Base-by-base conservation (phyloP, 2,888 invertebrate genomes). In the Ethmia dodecea region DNA sequence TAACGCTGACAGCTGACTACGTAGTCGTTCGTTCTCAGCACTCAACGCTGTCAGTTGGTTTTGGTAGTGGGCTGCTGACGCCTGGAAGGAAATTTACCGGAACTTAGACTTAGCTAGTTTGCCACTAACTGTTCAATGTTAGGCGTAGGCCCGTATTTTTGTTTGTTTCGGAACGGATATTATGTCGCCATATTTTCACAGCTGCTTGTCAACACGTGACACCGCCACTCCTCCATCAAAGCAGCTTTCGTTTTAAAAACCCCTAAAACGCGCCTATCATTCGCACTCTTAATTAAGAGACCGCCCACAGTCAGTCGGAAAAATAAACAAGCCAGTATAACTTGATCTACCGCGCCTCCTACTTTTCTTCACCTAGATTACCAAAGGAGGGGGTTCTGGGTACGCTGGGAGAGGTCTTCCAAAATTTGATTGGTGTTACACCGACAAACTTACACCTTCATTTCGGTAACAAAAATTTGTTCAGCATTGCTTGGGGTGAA, bases 21-120 rank as follows among this genome's bases (percentile, higher is more conserved):
- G 88, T 45, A 93, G 86, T 33, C 91, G 86, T 54, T 90, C 90
- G 80, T 92, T 91, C 72, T 93, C 93, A 40, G 89, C 81, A 49
- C 89, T 89, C 59, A 93, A 76, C 43, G 90, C 88, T 35, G 89
- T 79, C 52, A 93, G 87, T 47, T 92, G 90, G 50, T 83, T 86
- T 66, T 92, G 92, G 72, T 92, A 92, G 70, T 93, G 92, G 42
- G 90, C 90, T 49, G 92, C 90, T 42, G 92, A 92, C 38, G 90
- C 89, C 93, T 92, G 88, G 15, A 75, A 80, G 36, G 24, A n/a
- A 31, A 28, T 5, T n/a, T n/a, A n/a, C n/a, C n/a, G n/a, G n/a
- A n/a, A n/a, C n/a, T n/a, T n/a, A n/a, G n/a, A n/a, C n/a, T n/a
- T n/a, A n/a, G n/a, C n/a, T n/a, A n/a, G n/a, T n/a, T n/a, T n/a